Conservation (phyloP, 2,113 vertebrate species). For the Probosciger aterrimus region DNA sequence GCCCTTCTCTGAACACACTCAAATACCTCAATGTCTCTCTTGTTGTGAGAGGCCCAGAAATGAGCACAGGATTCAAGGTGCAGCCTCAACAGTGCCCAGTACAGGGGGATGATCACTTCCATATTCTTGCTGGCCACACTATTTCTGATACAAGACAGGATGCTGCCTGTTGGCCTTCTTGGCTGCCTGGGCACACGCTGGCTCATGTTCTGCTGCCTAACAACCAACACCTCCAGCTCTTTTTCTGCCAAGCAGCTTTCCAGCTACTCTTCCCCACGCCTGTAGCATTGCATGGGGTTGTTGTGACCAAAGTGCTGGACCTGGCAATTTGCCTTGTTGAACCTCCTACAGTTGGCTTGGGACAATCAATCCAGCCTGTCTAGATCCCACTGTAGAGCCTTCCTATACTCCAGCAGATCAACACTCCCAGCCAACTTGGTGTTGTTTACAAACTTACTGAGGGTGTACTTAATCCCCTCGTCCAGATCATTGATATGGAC, state of each 20-base stretch:
- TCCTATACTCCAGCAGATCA: not conserved
- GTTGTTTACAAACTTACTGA: not conserved
- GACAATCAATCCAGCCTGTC: not conserved
- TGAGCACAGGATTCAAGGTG: not conserved
- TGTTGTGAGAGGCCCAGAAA: not conserved
- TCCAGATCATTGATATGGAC: not conserved
- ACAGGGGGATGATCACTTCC: not conserved
- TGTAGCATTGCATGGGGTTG: not conserved
- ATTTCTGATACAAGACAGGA: not conserved
- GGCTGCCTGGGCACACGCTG: not conserved
- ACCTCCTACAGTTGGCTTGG: not conserved
- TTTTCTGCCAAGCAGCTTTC: not conserved
- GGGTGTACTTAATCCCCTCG: not conserved
- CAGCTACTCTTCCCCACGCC: not conserved
- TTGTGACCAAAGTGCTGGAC: not conserved
- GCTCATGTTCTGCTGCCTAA: not conserved
- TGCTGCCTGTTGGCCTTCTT: not conserved
- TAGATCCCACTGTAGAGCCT: not conserved
- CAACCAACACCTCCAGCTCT: not conserved
- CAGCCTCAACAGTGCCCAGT: not conserved
- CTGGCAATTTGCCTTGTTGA: not conserved
- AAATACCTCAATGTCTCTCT: not conserved
- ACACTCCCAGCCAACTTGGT: not conserved
- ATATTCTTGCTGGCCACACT: not conserved
- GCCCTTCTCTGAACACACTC: not conserved